Percentiles rank a stretch among this genome's conserved stretches.
Conservation (phyloP, 53 echinoderm and acorn worm species). For the Zoroaster sp. region DNA sequence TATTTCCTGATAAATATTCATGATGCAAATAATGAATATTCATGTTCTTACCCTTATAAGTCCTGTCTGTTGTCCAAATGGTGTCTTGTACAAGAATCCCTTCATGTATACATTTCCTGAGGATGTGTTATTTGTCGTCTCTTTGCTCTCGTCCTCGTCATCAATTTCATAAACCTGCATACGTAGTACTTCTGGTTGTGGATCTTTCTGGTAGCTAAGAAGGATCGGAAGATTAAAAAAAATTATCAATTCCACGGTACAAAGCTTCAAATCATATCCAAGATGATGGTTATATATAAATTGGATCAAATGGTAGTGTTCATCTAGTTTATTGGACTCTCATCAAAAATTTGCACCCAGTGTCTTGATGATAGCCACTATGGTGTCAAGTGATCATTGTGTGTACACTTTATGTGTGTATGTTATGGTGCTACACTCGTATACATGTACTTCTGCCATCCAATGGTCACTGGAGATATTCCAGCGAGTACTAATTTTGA, state of each 20-base stretch:
- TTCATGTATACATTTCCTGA: constrained; percentile 75
- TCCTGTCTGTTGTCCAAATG: constrained; percentile 74
- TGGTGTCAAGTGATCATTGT: no score
- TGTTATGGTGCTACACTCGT: no score
- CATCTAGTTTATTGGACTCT: no score
- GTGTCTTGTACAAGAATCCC: constrained; percentile 91
- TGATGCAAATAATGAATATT: background rate
- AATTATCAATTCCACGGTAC: background rate
- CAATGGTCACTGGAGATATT: no score
- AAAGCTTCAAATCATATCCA: no score
- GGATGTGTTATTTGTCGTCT: constrained; percentile 68
- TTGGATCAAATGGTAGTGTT: no score
- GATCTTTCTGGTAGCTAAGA: constrained; percentile 30
- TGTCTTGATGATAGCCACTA: no score
- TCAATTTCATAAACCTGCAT: constrained; percentile 88
- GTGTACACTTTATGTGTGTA: no score
- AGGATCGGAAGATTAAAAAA: background rate
- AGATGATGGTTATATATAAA: no score
- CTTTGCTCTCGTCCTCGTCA: constrained; percentile 79
- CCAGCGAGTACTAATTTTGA: no score
- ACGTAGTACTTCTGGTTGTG: constrained; percentile 56
- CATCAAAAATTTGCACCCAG: no score
- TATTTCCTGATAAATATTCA: background rate
- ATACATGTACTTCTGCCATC: no score
- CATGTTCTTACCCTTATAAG: constrained; percentile 64